phyloP scores from a whole-genome alignment of 2,113 vertebrate genomes.

The Labeo catla region DNA sequence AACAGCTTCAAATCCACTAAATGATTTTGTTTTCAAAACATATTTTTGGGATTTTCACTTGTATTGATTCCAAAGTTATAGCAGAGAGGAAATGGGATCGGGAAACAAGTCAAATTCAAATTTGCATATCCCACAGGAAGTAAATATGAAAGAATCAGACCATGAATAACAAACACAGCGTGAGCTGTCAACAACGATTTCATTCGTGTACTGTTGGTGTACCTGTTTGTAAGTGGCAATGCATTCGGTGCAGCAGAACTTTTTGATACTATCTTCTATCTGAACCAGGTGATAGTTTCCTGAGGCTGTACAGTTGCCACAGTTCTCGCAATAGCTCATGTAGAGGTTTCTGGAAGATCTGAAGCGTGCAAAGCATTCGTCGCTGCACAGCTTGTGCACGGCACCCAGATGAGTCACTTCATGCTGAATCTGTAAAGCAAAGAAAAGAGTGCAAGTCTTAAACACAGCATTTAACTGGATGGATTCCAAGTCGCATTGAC shows the following conservation, averaged over 20 bases:
- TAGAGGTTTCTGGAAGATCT: constrained; percentile 91
- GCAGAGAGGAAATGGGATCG: neutral
- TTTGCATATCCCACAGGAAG: neutral
- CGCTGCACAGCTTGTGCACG: constrained; percentile 92
- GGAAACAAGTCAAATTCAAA: neutral
- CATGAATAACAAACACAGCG: neutral
- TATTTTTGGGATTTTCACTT: neutral
- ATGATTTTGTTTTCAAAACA: neutral
- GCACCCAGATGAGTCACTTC: constrained; percentile 95
- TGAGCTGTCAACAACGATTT: neutral
- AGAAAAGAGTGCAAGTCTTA: neutral
- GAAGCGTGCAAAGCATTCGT: constrained; percentile 91
- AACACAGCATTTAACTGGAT: neutral
- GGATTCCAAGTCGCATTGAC: neutral
- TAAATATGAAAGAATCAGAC: neutral
- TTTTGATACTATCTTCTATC: constrained; percentile 86
- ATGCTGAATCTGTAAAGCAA: constrained; percentile 81
- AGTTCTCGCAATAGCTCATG: constrained; percentile 97
- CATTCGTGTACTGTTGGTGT: neutral
- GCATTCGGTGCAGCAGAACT: constrained; percentile 91
- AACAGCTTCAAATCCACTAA: neutral
- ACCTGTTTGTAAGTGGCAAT: constrained; percentile 92
- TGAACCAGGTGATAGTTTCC: constrained; percentile 87
- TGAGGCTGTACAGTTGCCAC: constrained; percentile 87
- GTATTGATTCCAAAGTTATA: neutral